Base-by-base conservation (phyloP, 2,888 invertebrate genomes). In the Tiliacea aurago region DNA sequence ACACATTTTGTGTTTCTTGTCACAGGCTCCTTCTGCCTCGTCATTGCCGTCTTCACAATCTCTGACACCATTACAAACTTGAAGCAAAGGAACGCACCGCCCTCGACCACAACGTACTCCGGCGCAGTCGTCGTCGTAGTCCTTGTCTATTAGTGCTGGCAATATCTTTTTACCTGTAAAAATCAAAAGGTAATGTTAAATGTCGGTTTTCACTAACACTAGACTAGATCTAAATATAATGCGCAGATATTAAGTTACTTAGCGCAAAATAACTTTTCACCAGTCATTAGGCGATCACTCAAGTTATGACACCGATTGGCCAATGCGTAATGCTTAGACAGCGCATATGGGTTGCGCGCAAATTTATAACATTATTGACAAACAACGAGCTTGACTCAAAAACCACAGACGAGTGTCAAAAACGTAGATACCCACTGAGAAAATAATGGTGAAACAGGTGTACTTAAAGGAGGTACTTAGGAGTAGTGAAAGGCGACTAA, bases 21-120 rank as follows among this genome's bases (percentile, higher is more conserved):
- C 74, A 86, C 97, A 97, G 0, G 96, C 90, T 28, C 88, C 86
- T 28, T 90, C 86, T 5, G 94, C 90, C 91, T 98, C 98, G 87
- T 98, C 98, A 55, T 94, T 96, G 18, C 97, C 97, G 87, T 97
- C 97, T 71, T 97, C 97, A 85, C 98, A 98, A 86, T 98, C 97
- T 1, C 92, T 93, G 58, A 97, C 94, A 0, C 97, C 98, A 89
- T 98, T 97, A 89, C 98, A 98, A 20, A 98, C 92, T 76, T 97
- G 94, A 11, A 93, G 89, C 74, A 96, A 90, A 1, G 95, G 88
- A 55, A 98, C 89, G 90, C 98, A 98, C 51, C 96, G 92, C 0
- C 98, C 98, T 68, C 98, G 93, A 28, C 96, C 94, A 91, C 98
- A 98, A 70, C 98, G 96, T 67, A 97, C 90, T 53, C 97, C 97